phyloP scores from a whole-genome alignment of 2,113 vertebrate genomes.

The Caretta caretta region DNA sequence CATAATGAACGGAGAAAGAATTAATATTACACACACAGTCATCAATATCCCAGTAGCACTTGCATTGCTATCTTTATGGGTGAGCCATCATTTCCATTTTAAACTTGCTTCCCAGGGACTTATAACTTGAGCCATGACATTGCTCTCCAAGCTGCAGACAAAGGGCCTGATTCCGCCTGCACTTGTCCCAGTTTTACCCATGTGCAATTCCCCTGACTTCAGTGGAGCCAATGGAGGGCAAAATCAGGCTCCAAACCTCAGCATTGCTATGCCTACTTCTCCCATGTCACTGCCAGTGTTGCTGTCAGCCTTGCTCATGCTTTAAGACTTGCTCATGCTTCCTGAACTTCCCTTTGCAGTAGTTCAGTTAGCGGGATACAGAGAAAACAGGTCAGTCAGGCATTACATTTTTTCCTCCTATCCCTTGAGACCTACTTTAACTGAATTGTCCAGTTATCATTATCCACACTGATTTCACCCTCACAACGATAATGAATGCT shows the following conservation, averaged over 20 bases:
- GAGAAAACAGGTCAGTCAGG: background rate
- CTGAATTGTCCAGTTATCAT: background rate
- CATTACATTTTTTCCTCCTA: background rate
- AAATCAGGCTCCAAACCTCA: background rate
- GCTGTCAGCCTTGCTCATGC: background rate
- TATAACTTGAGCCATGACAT: background rate
- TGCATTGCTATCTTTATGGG: background rate
- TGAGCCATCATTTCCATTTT: background rate
- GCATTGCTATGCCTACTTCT: background rate
- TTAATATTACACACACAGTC: background rate
- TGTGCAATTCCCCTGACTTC: background rate
- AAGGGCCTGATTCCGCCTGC: background rate
- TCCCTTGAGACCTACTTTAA: background rate
- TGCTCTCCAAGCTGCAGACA: constrained; percentile 5
- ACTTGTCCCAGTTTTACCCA: background rate
- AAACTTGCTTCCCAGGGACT: constrained; percentile 12
- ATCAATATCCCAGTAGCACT: background rate
- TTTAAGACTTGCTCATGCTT: background rate
- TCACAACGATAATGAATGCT: background rate
- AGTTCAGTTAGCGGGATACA: background rate
- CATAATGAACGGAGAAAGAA: background rate
- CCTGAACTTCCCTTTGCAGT: background rate
- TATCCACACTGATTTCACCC: background rate
- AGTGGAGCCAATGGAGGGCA: background rate
- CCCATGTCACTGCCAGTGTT: background rate